Percentiles rank a stretch among this genome's conserved stretches.
These are phyloP conservation scores for Prunella strophiata DNA, from an alignment of 2,797 vertebrate species.

Conservation along the genomic window DNA sequence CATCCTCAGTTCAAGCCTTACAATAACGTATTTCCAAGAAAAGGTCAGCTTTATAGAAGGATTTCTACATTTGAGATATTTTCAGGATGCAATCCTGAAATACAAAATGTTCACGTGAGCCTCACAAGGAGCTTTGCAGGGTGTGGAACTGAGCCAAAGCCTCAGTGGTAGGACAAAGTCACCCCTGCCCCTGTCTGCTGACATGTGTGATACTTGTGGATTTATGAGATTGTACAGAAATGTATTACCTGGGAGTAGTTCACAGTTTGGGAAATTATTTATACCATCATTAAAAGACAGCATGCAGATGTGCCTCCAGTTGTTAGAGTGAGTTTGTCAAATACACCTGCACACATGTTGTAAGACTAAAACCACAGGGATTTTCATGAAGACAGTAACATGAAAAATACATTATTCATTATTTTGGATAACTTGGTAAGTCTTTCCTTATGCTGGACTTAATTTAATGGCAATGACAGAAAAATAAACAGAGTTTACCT, in stretches of 20 bases:
- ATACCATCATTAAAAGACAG: conserved; percentile 41
- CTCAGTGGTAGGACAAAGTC: not conserved
- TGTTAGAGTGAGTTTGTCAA: not conserved
- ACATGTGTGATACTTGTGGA: not conserved
- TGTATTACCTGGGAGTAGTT: not conserved
- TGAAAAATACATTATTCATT: not conserved
- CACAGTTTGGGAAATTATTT: conserved; percentile 6
- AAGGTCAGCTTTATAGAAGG: not conserved
- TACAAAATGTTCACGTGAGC: rapidly evolving
- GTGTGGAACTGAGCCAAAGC: not conserved
- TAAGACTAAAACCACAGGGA: not conserved
- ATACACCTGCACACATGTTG: rapidly evolving
- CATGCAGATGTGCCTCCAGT: not conserved
- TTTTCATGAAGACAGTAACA: not conserved
- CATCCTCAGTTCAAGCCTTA: not conserved
- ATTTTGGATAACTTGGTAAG: not conserved
- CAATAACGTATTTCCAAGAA: not conserved
- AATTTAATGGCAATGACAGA: not conserved
- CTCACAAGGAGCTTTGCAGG: not conserved
- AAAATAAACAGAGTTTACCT: conserved; percentile 17
- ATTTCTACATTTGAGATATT: not conserved
- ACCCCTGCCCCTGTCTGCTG: not conserved
- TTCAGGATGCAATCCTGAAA: not conserved
- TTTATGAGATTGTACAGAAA: not conserved
- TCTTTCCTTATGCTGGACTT: not conserved